Base-by-base conservation (phyloP, 2,113 vertebrate genomes). In the Carassius gibelio region DNA sequence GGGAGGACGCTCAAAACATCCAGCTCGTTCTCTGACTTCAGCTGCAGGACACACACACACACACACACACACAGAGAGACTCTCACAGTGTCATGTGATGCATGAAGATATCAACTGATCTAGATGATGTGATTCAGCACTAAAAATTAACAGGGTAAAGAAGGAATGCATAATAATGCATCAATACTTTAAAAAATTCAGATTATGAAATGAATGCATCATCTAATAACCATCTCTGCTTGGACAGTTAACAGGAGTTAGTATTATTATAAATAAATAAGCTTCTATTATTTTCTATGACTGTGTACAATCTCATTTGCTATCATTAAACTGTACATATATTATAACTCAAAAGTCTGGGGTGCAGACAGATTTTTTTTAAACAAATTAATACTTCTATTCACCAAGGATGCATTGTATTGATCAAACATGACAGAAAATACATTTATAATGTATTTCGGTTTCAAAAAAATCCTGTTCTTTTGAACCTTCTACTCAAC, bases 1-100 rank as follows among this genome's bases (percentile, higher is more conserved):
- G 98, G 97, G 61, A 99, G 88, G 86, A 98, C 92, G 87, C 97
- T 98, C 83, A 99, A 95, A 86, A 99, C 91, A 85, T 97, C 97
- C 7, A 99, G 89, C 57, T 99, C 97, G 17, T 95, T 96, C 76
- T 96, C 96, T 0, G 96, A 97, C 87, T 93, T 96, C 1, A 94
- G 90, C 97, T 99, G 86, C 48, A 2, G 1, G n/a, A 82, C 10
- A 82, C 19, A 69, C 42, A 48, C 45, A 48, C 2, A 75, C 69
- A 38, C 71, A 72, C 45, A 48, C 45, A 48, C 5, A 75, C 38
- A 38, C 38, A 72, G 19, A 45, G 69, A 74, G 17, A 69, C 9
- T 38, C 17, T 38, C 68, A 69, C 8, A 21, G 9, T 38, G 68
- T 21, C 34, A 71, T 21, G 36, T 42, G 36, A 42, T 42, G 8